phyloP scores from a whole-genome alignment of 2,113 vertebrate genomes.

The Aspiorhynchus laticeps region DNA sequence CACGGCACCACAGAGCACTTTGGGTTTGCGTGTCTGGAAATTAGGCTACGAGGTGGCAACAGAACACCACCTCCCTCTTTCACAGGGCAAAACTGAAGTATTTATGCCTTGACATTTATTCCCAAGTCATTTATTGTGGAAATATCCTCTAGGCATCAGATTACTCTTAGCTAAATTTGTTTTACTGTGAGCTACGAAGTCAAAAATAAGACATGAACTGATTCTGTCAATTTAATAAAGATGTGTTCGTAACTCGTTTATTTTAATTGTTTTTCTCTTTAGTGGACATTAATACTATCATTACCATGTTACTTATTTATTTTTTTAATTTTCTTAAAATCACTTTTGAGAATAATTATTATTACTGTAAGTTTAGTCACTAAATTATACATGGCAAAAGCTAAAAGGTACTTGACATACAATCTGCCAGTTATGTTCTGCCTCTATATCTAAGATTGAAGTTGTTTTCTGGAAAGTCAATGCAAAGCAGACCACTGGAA shows the following conservation, averaged over 20 bases:
- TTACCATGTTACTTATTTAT: not conserved
- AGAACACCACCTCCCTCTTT: constrained; percentile 63
- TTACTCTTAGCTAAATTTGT: not conserved
- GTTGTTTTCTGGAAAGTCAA: not conserved
- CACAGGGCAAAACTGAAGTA: constrained; percentile 31
- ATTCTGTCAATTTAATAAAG: too few relatives aligned
- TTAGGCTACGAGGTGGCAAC: constrained; percentile 72
- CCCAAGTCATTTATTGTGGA: constrained; percentile 42
- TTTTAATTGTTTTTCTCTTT: not conserved
- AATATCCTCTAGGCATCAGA: not conserved
- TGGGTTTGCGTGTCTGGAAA: constrained; percentile 77
- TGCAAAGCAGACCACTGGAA: not conserved
- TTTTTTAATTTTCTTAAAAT: not conserved
- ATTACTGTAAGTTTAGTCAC: not conserved
- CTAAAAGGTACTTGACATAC: not conserved
- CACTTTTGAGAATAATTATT: not conserved
- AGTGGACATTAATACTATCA: not conserved
- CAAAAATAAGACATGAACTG: not conserved
- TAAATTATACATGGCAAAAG: not conserved
- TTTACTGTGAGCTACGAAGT: not conserved
- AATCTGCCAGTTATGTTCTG: not conserved
- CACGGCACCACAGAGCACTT: constrained; percentile 74
- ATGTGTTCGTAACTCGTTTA: not conserved
- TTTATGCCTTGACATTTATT: constrained; percentile 64
- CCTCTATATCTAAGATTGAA: not conserved